Conservation (phyloP, 2,113 vertebrate species). For the Formicarius rufipectus region DNA sequence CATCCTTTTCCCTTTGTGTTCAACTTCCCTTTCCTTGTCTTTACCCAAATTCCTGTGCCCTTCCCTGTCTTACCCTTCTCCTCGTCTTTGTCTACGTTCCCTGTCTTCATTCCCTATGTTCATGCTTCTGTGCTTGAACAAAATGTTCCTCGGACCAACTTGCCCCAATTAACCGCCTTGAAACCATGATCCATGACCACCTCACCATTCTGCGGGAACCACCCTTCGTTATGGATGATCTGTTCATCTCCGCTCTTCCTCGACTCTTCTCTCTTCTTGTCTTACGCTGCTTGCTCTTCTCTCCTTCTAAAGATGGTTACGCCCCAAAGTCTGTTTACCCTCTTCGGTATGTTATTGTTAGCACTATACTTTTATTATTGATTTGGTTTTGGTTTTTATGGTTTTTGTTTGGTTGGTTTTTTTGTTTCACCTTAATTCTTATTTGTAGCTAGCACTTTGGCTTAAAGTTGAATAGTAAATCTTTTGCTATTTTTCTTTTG, state of each 20-base stretch:
- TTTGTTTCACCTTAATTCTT: slow-evolving; percentile 90
- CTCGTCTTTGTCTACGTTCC: slow-evolving; percentile 72
- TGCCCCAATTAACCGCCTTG: slow-evolving; percentile 96
- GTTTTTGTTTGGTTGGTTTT: not conserved
- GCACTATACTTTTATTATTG: slow-evolving; percentile 91
- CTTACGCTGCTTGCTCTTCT: slow-evolving; percentile 97
- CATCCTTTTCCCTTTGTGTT: slow-evolving; percentile 81
- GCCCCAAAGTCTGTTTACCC: slow-evolving; percentile 92
- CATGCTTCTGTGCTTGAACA: slow-evolving; percentile 92
- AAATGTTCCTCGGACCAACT: slow-evolving; percentile 96
- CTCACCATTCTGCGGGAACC: slow-evolving; percentile 99
- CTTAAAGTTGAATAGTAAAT: slow-evolving; percentile 96
- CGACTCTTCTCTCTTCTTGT: slow-evolving; percentile 99
- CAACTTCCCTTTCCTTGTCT: slow-evolving; percentile 76
- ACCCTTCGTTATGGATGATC: slow-evolving; percentile 99
- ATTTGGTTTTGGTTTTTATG: slow-evolving; percentile 71
- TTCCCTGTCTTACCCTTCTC: slow-evolving; percentile 76
- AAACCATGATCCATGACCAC: slow-evolving; percentile 98
- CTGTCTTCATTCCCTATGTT: slow-evolving; percentile 81
- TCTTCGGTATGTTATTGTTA: slow-evolving; percentile 95
- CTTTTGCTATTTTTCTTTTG: slow-evolving; percentile 84
- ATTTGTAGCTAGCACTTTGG: slow-evolving; percentile 99
- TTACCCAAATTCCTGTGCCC: slow-evolving; percentile 75
- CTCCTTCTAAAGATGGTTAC: slow-evolving; percentile 92
- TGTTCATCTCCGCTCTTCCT: slow-evolving; percentile 99